Evolutionary conservation across 1,140 invertebrate genomes (phyloP).

Genomic region (Drosophila pseudoananassae): DNA sequence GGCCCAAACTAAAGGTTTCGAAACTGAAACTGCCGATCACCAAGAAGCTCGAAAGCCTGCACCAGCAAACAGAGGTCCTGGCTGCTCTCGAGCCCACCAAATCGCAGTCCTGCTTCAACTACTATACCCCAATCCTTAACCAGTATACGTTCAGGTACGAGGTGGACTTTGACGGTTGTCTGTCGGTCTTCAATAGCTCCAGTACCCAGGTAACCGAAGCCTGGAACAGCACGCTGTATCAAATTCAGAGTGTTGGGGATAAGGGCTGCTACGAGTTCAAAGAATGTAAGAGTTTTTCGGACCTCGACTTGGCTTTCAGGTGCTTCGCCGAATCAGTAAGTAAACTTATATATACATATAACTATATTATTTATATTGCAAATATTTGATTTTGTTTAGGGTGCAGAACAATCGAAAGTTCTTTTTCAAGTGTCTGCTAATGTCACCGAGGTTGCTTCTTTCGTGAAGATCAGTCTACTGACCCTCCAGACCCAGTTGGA

Average conservation of each 20-base stretch:
- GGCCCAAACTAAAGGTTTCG: not conserved
- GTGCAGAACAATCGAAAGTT: slow-evolving; percentile 41
- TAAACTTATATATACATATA: not conserved
- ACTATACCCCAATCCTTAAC: slow-evolving; percentile 42
- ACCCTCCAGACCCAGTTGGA: slow-evolving; percentile 4
- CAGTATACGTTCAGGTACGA: slow-evolving; percentile 15
- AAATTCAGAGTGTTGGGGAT: slow-evolving; percentile 1
- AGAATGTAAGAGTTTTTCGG: slow-evolving; percentile 35
- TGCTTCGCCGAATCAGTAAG: slow-evolving; percentile 54
- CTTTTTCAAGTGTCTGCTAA: slow-evolving; percentile 46
- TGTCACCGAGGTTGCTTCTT: slow-evolving; percentile 21
- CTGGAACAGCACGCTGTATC: slow-evolving; percentile 23
- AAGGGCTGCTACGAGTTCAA: slow-evolving; percentile 14
- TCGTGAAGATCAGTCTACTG: slow-evolving; percentile 22
- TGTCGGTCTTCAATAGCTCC: not conserved
- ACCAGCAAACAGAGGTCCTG: slow-evolving; percentile 41
- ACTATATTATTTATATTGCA: not conserved
- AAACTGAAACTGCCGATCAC: slow-evolving; percentile 33
- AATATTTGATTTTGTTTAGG: slow-evolving; percentile 15
- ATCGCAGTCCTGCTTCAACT: slow-evolving; percentile 28
- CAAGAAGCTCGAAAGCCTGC: slow-evolving; percentile 25
- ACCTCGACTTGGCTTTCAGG: slow-evolving; percentile 42
- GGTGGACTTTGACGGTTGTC: slow-evolving; percentile 14
- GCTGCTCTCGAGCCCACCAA: slow-evolving; percentile 20
- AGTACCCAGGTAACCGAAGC: not conserved